Evolutionary conservation across 2,113 vertebrate species (phyloP).

Genomic region (Potamarius usumacintae): DNA sequence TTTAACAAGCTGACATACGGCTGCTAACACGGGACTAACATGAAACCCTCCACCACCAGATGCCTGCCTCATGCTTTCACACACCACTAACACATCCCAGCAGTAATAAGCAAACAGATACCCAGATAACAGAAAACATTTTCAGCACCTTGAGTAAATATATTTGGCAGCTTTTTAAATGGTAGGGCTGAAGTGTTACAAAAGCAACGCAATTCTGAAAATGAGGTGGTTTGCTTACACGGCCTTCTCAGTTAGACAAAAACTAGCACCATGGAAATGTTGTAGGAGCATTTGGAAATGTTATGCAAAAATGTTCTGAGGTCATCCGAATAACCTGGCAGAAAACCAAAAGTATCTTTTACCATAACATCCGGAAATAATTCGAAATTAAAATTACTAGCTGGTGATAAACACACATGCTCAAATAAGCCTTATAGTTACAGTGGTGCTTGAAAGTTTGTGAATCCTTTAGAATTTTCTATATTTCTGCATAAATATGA

Average conservation of each 20-base stretch:
- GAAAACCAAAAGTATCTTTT: background rate
- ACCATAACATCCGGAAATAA: background rate
- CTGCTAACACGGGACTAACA: slow-evolving; percentile 50
- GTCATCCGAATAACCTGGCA: background rate
- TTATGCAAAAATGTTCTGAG: background rate
- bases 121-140: background rate
- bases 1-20: slow-evolving; percentile 59
- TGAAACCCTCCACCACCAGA: slow-evolving; percentile 47
- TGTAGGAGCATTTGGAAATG: background rate
- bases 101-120: slow-evolving; percentile 22
- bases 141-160: slow-evolving; percentile 15
- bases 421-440: background rate
- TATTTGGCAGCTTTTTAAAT: background rate
- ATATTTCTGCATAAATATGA: no score
- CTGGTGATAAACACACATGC: background rate
- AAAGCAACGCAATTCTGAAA: background rate
- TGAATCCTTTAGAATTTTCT: no score
- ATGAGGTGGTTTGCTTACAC: background rate
- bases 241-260: background rate
- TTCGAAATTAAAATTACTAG: background rate
- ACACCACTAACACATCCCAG: slow-evolving; percentile 23
- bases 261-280: background rate
- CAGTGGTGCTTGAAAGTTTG: no score
- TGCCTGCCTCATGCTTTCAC: slow-evolving; percentile 41
- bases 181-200: background rate